Base-by-base conservation (phyloP, 1,140 invertebrate genomes). In the Drosophila kohkoa region DNA sequence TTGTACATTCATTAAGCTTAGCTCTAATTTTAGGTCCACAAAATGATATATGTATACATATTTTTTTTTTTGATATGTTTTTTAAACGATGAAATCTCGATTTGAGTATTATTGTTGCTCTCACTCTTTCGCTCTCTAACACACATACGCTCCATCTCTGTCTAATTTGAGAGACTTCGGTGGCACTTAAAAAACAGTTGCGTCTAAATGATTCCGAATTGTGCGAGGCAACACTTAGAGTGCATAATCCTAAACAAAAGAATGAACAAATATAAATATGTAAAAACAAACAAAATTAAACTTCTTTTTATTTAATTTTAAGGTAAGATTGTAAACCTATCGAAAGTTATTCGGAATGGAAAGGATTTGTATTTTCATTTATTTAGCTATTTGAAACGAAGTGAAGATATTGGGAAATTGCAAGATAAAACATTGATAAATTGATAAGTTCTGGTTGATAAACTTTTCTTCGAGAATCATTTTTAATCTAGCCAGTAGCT, bases 1-100 rank as follows among this genome's bases (percentile, higher is more conserved):
- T 63, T 75, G 58, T 75, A 75, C 72, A 75, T 75, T 75, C 43
- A 30, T 43, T 58, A 63, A 55, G 72, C 58, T 58, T 63, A 74
- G 65, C 43, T 74, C 25, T 74, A 62, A 75, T 62, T 63, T 60
- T 32, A 68, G 16, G 59, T 43, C 46, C 55, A 30, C 11, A 28
- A 45, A 52, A 52, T 28, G 20, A 28, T 45, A 11, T 55, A 16
- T 54, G 28, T 54, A 7, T 55, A 43, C 13, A 38, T 64, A 28
- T 64, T 52, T 64, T 52, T 68, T 68, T 54, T 32, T 11, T 58
- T 68, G 1, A 13, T 15, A 30, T 59, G 35, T 59, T 30, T 20
- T 57, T 68, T 67, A 15, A 38, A 51, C 2, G 13, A 57, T n/a
- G n/a, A 35, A 70, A 46, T 60, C 55, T 67, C 35, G 45, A 52